Base-by-base conservation (phyloP, 92 coral and sea anemone genomes). In the Paragorgia papillata region DNA sequence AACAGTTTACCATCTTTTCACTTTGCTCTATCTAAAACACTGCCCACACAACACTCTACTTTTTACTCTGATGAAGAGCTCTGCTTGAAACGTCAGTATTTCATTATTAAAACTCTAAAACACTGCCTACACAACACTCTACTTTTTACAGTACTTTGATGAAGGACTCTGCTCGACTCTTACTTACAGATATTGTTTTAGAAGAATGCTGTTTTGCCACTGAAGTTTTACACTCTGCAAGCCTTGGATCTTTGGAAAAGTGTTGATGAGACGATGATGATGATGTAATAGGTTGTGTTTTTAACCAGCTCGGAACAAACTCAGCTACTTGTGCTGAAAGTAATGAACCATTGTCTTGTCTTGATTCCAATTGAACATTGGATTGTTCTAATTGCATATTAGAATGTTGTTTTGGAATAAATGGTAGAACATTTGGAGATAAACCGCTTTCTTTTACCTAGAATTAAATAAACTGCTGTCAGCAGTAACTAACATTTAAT, bases 291-390 rank as follows among this genome's bases (percentile, higher is more conserved):
- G 56, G 6, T 66, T 22, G 18, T 6, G 17, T 41, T 14, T 41
- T 3, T 6, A 66, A 27, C 74, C 74, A 40, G 22, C 57, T 66
- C 3, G 74, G 74, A 7, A 66, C 74, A 66, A 66, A 66, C 25
- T 66, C 74, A 2, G 55, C 29, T 1, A 43, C 56, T n/a, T 66
- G 30, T 15, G 57, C 56, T 39, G 74, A 37, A 18, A 44, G 74
- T 40, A 18, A 13, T 41, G 55, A 66, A n/a, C 15, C 25, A 22
- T 29, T 17, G 28, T n/a, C 15, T 14, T 64, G 0, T n/a, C 22
- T 37, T 37, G 43, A 10, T 37, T 37, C 43, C 10, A 10, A 37
- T 4, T 37, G 41, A 15, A 22, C 56, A 13, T 34, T 7, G 40
- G 69, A 9, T 25, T 32, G 26, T 33, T 33, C 20, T 27, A 21